Evolutionary conservation across 2,113 vertebrate genomes (phyloP), one percentile per base, ranked within the genome.

Genomic region (Poeciliopsis prolifica): DNA sequence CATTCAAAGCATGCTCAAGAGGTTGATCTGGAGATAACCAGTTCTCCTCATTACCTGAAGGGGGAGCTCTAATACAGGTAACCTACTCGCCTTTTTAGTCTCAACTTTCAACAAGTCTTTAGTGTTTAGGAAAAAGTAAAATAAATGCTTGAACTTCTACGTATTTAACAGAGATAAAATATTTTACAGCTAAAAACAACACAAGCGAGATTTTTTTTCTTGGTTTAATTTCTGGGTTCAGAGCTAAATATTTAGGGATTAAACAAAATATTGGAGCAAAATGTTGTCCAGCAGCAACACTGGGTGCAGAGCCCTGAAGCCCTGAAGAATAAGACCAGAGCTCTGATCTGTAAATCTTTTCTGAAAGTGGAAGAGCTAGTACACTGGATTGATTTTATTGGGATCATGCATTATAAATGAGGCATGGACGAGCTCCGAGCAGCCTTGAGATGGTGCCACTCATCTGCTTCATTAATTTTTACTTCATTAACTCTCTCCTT

Each of bases 341-440:
- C 77, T 87, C 88, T 93, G 92, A 94, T 93, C 87, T 90, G 90
- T 92, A 93, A 93, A 93, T 94, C 92, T 92, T 91, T 88, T 92
- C 89, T 89, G 86, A 94, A 58, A 54, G 22, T 54, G 51, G 6
- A 54, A 95, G 92, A 94, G 92, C 89, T 95, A 93, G 91, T 94
- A 95, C 94, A 93, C 94, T 84, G 93, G 90, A 95, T 90, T 95
- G 93, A 95, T 96, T 95, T 96, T 95, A 94, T 95, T 94, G 92
- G 94, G 91, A 91, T 95, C 93, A 90, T 95, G 94, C 91, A 89
- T 93, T 92, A 95, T 93, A 93, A 96, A 95, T 89, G 95, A 92
- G 94, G 91, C 88, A 94, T 74, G 54, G 94, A 94, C 87, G 93
- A 91, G 85, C 92, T 92, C 88, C 5, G 44, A 48, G 92, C 93